Percentiles rank a stretch among this genome's conserved stretches.
Conservation (phyloP, 2,797 vertebrate genomes). For the Acanthurus leucopareius region DNA sequence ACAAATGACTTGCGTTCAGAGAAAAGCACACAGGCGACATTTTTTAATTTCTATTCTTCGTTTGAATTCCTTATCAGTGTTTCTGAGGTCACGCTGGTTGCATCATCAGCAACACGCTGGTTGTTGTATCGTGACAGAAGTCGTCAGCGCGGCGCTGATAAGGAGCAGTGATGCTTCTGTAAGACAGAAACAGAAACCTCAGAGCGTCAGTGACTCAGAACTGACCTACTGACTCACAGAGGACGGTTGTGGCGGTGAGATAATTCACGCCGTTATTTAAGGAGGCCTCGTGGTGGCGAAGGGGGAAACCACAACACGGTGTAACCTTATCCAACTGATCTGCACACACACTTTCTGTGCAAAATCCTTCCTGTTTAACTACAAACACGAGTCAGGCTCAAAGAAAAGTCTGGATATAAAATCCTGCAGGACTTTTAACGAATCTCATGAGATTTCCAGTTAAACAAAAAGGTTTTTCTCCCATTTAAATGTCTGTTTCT, state of each 20-base stretch:
- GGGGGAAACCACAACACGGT: no score
- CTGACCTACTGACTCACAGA: neutral
- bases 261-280: constrained; percentile 40
- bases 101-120: neutral
- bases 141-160: neutral
- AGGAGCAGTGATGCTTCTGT: neutral
- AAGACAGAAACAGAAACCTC: constrained; percentile 1
- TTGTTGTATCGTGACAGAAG: constrained; percentile 29
- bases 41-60: neutral
- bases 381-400: no score
- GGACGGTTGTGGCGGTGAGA: neutral
- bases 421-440: no score
- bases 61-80: no score
- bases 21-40: no score
- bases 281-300: neutral
- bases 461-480: no score
- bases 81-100: neutral
- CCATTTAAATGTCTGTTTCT: no score
- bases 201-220: constrained; percentile 6
- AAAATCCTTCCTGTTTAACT: no score
- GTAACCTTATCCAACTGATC: no score
- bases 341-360: no score
- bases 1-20: neutral
- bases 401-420: no score
- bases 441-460: no score